Conservation (phyloP, 2,888 invertebrate species). For the Sesia bembeciformis region DNA sequence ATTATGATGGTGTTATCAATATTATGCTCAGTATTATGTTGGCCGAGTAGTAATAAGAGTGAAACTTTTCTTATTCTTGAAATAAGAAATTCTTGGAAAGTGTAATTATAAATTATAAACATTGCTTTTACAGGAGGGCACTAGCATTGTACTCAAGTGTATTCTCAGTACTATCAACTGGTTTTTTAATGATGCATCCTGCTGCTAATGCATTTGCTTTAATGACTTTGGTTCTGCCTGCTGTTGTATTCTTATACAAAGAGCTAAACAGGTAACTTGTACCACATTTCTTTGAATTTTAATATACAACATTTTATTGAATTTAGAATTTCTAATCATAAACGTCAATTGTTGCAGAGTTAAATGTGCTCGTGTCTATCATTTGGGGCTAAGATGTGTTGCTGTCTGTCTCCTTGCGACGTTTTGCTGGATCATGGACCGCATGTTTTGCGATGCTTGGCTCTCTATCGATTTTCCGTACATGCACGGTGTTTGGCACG, state of each 20-base stretch:
- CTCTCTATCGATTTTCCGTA: conserved; percentile 85
- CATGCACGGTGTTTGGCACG: conserved; percentile 88
- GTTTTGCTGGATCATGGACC: conserved; percentile 85
- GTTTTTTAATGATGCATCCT: conserved; percentile 82
- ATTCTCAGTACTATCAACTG: conserved; percentile 78
- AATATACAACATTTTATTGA: neutral
- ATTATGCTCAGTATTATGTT: too few species aligned
- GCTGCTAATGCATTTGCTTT: conserved; percentile 88
- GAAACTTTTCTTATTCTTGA: too few species aligned
- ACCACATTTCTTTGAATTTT: neutral
- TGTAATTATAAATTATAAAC: neutral
- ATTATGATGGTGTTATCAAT: too few species aligned
- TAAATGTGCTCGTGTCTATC: conserved; percentile 78
- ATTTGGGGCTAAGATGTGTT: conserved; percentile 81
- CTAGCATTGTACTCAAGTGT: conserved; percentile 76
- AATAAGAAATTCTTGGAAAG: too few species aligned
- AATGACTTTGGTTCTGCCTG: conserved; percentile 82
- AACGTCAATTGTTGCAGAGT: conserved; percentile 47
- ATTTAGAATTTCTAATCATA: neutral
- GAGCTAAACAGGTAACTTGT: conserved; percentile 78
- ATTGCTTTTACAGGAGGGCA: conserved; percentile 64
- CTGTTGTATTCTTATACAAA: conserved; percentile 77
- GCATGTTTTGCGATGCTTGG: conserved; percentile 87
- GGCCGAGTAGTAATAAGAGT: too few species aligned
- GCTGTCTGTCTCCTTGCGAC: conserved; percentile 81